Evolutionary conservation across 2,888 invertebrate species (phyloP), one percentile per base, ranked within the genome.

Genomic region (Erpobdella octoculata): DNA sequence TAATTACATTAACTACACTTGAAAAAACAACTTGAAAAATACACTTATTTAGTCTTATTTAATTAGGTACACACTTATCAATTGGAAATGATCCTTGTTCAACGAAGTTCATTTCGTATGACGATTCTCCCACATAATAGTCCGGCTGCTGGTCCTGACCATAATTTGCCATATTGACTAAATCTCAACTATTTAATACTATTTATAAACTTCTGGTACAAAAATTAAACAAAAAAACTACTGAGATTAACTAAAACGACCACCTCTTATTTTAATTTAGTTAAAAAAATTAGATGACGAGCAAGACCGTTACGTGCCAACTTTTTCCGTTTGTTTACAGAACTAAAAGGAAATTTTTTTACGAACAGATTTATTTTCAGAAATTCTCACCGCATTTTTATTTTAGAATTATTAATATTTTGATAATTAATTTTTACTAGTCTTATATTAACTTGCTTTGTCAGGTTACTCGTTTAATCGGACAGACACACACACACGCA

Each of bases 101-200:
- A 33, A 35, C 1, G 33, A 62, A 62, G 25, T 62, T 62, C 31
- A 62, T 31, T n/a, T 62, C 31, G 62, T 62, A 62, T 4, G 53
- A 53, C 62, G 46, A 41, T n/a, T 33, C 62, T 21, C 62, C 62
- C 21, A 33, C 62, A 35, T 62, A 62, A 35, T 33, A 62, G 21
- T 62, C 62, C 33, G 31, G n/a, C 62, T 62, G 62, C 46, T 41
- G 46, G n/a, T 62, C n/a, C n/a, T 62, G 62, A 18, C 21, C 9
- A 35, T 53, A 53, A 53, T 53, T 53, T 15, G 53, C 21, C 53
- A 53, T 53, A n/a, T 15, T 53, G 8, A 53, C 21, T 28, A 53
- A 28, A n/a, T 28, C 28, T 53, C 48, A 48, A 48, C 5, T 5
- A 48, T 48, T 53, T 12, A 53, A 53, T 25, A 53, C 41, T 9